Conservation (phyloP, 2,888 invertebrate species). For the Neocrepidodera transversa region DNA sequence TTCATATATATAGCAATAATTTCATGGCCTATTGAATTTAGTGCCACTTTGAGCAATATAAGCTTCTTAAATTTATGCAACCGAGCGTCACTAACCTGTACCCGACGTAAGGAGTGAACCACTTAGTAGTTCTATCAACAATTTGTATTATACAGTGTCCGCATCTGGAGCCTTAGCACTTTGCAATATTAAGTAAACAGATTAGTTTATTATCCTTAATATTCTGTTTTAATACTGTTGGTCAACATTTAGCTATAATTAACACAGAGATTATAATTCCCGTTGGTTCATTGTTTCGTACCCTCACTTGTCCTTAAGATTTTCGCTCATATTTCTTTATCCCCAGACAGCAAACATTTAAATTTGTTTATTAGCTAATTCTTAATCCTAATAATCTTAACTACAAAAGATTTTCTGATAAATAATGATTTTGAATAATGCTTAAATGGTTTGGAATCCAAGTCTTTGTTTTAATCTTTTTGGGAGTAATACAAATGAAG, state of each 20-base stretch:
- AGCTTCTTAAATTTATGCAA: constrained; percentile 34
- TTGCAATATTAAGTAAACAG: constrained; percentile 56
- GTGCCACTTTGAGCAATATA: constrained; percentile 14
- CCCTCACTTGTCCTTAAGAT: not conserved
- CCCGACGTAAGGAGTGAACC: constrained; percentile 29
- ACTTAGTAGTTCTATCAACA: constrained; percentile 37
- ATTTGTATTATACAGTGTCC: constrained; percentile 40
- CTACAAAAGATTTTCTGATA: too few relatives aligned
- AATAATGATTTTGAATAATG: too few relatives aligned
- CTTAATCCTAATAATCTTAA: too few relatives aligned
- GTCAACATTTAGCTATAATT: constrained; percentile 57
- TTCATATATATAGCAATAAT: constrained; percentile 9
- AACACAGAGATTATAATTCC: constrained; percentile 55
- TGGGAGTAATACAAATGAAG: too few relatives aligned
- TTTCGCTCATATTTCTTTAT: too few relatives aligned
- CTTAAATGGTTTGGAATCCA: too few relatives aligned
- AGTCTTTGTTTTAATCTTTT: too few relatives aligned
- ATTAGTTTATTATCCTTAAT: constrained; percentile 57
- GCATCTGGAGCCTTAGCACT: constrained; percentile 47
- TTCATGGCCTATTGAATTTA: constrained; percentile 16
- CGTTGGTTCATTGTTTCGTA: constrained; percentile 47
- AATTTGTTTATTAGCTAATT: too few relatives aligned
- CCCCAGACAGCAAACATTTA: too few relatives aligned
- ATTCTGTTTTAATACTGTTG: constrained; percentile 55
- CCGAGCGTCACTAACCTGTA: constrained; percentile 32